phyloP scores from a whole-genome alignment of 2,113 vertebrate species.

The Oreamnos americanus region DNA sequence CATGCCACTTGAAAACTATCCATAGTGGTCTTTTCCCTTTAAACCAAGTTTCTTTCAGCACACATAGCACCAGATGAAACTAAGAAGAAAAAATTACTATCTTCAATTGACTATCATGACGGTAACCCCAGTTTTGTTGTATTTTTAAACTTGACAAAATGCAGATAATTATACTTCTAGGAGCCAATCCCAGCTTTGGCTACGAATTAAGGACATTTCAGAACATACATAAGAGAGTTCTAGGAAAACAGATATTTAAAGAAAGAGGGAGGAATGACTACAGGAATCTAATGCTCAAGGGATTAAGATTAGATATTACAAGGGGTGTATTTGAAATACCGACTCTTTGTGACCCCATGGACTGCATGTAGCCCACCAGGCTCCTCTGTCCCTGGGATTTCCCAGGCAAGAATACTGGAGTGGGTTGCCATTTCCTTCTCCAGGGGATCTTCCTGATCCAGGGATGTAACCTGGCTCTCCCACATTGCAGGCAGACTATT shows the following conservation, averaged over 20 bases:
- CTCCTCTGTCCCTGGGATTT: background rate
- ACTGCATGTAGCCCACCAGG: background rate
- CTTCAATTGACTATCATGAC: background rate
- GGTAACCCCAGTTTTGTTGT: background rate
- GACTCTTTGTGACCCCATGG: background rate
- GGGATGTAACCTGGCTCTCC: background rate
- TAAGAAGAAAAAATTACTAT: background rate
- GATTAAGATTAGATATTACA: background rate
- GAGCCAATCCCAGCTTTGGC: conserved; percentile 14
- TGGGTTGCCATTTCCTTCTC: background rate
- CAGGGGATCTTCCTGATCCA: background rate
- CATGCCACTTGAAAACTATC: conserved; percentile 23
- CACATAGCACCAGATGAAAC: background rate
- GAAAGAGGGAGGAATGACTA: background rate
- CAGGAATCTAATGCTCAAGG: background rate
- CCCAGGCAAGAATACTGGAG: background rate
- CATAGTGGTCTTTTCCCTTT: background rate
- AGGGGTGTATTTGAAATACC: background rate
- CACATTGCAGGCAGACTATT: background rate
- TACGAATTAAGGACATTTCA: background rate
- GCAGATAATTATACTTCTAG: background rate
- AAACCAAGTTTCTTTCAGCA: conserved; percentile 5
- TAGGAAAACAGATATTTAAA: conserved; percentile 29
- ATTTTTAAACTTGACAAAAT: conserved; percentile 42
- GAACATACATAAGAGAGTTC: background rate